These are phyloP conservation scores for Lutraria lutraria DNA, from an alignment of 2,888 invertebrate genomes.

Conservation along the genomic window DNA sequence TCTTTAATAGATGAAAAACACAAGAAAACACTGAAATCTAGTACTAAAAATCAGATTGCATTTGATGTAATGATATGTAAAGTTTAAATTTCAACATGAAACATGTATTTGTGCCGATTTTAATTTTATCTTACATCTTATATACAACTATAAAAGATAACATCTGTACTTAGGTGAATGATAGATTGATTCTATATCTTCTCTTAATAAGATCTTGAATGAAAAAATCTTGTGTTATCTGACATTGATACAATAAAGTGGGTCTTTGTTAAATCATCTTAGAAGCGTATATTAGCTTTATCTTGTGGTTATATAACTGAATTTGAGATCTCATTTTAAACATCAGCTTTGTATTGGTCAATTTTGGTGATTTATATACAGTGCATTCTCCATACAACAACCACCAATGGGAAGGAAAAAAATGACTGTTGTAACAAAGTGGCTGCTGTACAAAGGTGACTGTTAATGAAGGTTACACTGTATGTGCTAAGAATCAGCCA, in stretches of 20 bases:
- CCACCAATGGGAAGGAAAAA: no score
- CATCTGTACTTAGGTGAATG: background rate
- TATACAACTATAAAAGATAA: slow-evolving; percentile 1
- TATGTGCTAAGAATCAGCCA: no score
- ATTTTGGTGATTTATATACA: no score
- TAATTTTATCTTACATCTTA: background rate
- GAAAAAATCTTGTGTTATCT: background rate
- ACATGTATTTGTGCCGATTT: background rate
- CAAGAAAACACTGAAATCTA: background rate
- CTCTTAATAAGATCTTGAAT: background rate
- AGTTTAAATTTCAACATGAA: background rate
- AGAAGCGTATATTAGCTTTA: no score
- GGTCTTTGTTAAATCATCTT: no score
- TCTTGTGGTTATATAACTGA: no score
- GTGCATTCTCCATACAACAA: no score
- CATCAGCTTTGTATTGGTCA: no score
- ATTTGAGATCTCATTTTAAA: no score
- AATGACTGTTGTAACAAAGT: no score
- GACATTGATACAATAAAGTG: background rate
- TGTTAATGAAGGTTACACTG: no score
- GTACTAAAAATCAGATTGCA: background rate
- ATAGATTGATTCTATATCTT: background rate
- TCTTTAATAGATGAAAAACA: background rate
- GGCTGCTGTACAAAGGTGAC: no score
- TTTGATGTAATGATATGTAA: background rate